These are phyloP conservation scores for Halisarca cf. caerulea DNA, from an alignment of 37 sponge, comb jelly and placozoan genomes.

Conservation along the genomic window DNA sequence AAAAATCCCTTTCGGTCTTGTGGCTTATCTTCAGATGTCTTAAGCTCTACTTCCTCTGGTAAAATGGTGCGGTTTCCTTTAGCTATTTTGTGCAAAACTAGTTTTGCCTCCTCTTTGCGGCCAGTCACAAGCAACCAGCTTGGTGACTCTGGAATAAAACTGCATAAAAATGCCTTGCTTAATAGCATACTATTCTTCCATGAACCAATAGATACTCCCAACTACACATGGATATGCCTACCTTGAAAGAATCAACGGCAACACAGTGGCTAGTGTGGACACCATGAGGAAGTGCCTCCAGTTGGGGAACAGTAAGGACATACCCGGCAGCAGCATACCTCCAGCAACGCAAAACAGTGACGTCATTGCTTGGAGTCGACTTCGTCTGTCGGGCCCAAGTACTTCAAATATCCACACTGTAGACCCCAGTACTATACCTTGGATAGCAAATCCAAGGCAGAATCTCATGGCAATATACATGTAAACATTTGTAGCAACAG, in stretches of 20 bases:
- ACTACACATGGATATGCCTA: background rate
- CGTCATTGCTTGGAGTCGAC: too few species aligned
- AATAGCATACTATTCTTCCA: background rate
- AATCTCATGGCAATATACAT: background rate
- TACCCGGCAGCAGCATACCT: background rate
- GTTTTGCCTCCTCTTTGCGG: slow-evolving; percentile 37
- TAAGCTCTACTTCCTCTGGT: slow-evolving; percentile 7
- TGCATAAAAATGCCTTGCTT: background rate
- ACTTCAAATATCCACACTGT: background rate
- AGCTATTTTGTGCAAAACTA: slow-evolving; percentile 49
- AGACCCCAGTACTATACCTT: background rate
- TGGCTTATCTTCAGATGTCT: background rate
- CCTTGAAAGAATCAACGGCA: background rate
- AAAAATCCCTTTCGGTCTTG: background rate
- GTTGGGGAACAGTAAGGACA: background rate
- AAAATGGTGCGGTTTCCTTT: slow-evolving; percentile 41
- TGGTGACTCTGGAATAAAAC: slow-evolving; percentile 72
- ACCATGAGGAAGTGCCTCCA: slow-evolving; percentile 1
- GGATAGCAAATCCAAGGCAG: background rate
- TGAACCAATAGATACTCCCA: background rate
- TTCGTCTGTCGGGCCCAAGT: background rate
- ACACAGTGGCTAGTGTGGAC: background rate
- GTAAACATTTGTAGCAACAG: background rate
- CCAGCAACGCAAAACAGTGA: background rate
- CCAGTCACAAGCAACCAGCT: slow-evolving; percentile 67